These are phyloP conservation scores for Cyrtodaria siliqua DNA, from an alignment of 2,888 invertebrate genomes.

Conservation along the genomic window DNA sequence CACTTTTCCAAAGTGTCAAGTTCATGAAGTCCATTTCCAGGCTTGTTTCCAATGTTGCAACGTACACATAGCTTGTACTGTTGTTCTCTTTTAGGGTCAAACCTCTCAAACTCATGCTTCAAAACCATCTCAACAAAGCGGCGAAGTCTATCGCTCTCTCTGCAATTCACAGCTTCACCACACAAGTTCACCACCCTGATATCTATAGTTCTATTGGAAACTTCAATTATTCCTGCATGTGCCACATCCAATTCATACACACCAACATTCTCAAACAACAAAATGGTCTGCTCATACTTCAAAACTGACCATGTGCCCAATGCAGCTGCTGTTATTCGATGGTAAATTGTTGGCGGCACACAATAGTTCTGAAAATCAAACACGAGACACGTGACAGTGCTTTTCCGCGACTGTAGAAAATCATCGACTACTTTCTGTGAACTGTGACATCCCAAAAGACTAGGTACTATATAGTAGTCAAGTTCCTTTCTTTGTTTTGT, in stretches of 20 bases:
- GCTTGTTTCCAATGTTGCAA: too few relatives aligned
- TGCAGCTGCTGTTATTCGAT: conserved; percentile 25
- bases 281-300: neutral
- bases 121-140: conserved; percentile 14
- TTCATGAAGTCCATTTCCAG: too few relatives aligned
- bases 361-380: conserved; percentile 6
- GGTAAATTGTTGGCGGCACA: conserved; percentile 23
- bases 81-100: neutral
- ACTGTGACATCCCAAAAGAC: conserved; percentile 7
- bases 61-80: conserved; percentile 7
- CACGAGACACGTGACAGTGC: neutral
- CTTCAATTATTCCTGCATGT: conserved; percentile 30
- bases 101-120: conserved; percentile 10
- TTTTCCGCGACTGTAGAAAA: too few relatives aligned
- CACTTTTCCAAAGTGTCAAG: too few relatives aligned
- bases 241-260: conserved; percentile 14
- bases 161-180: conserved; percentile 5
- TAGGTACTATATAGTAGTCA: conserved; percentile 23
- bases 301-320: conserved; percentile 31
- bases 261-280: conserved; percentile 17
- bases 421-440: too few relatives aligned
- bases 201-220: conserved; percentile 8
- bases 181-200: conserved; percentile 3
- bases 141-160: conserved; percentile 1
- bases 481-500: neutral